Conservation (phyloP, 2,797 vertebrate genomes). For the Poecile montanus region DNA sequence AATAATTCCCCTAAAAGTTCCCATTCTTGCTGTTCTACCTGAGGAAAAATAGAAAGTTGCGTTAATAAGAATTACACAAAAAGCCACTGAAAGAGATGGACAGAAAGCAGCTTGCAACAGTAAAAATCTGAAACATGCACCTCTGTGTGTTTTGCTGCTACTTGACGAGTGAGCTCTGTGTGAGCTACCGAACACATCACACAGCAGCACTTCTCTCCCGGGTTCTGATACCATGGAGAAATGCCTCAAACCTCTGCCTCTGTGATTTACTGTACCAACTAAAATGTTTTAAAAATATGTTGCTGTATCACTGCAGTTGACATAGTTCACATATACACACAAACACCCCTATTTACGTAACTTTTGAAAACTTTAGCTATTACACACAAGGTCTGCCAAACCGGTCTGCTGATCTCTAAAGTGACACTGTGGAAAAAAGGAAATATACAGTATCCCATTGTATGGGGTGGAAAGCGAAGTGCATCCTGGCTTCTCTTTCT, state of each 20-base stretch:
- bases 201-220: neutral
- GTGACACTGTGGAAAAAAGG: neutral
- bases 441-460: neutral
- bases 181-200: neutral
- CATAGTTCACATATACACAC: neutral
- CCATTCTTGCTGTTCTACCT: neutral
- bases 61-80: neutral
- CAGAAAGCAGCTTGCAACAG: neutral
- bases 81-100: neutral
- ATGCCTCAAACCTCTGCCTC: constrained; percentile 18
- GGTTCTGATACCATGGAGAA: constrained; percentile 26
- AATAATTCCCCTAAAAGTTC: neutral
- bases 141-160: neutral
- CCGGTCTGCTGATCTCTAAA: neutral
- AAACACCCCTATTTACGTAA: constrained; percentile 38
- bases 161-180: neutral
- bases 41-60: neutral
- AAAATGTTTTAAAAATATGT: constrained; percentile 42
- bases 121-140: neutral
- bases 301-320: neutral
- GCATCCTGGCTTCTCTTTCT: neutral
- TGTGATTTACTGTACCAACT: constrained; percentile 28
- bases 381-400: neutral
- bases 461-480: neutral
- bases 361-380: constrained; percentile 27